Base-by-base conservation (phyloP, 2,113 vertebrate genomes). In the Antennarius striatus region DNA sequence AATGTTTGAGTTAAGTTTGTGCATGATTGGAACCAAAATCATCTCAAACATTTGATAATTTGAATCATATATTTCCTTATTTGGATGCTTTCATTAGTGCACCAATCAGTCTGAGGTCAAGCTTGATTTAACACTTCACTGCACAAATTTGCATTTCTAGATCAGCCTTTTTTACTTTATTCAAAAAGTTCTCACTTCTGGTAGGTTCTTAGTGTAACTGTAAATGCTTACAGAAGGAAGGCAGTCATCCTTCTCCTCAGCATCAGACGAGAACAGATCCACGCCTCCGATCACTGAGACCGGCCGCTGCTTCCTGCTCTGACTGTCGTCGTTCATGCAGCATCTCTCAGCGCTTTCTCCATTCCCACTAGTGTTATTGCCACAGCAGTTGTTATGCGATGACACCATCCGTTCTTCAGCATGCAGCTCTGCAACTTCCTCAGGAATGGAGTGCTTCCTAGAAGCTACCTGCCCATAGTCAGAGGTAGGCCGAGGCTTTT, bases 251-350 rank as follows among this genome's bases (percentile, higher is more conserved):
- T 92, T 93, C 60, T 96, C 93, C 73, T 92, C 94, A 4, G 77
- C 71, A 3, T 92, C 92, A 56, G 80, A 52, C 3, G 84, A 84
- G 71, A 93, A 97, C 80, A 95, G 83, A 88, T 91, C 92, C 78
- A 92, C 92, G 30, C 92, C 94, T 76, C 95, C 98, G 50, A 96
- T 96, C 65, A 97, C 91, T 0, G 98, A 98, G 73, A 96, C 85
- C 13, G 96, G 98, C 67, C 96, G 90, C 68, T 90, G 93, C 87
- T 90, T 95, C 52, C 59, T 57, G 61, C 63, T 43, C 56, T 77
- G 88, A 65, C 84, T 43, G 56, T 80, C 91, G 64, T 87, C 80
- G 15, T 82, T 63, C 4, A 83, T 63, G 60, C 12, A 61, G 62
- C 77, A 69, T 56, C 30, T 73, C 56, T 81, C 86, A 1, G 56